Conservation (phyloP, 2,113 vertebrate genomes). For the Grammomys dolichurus region DNA sequence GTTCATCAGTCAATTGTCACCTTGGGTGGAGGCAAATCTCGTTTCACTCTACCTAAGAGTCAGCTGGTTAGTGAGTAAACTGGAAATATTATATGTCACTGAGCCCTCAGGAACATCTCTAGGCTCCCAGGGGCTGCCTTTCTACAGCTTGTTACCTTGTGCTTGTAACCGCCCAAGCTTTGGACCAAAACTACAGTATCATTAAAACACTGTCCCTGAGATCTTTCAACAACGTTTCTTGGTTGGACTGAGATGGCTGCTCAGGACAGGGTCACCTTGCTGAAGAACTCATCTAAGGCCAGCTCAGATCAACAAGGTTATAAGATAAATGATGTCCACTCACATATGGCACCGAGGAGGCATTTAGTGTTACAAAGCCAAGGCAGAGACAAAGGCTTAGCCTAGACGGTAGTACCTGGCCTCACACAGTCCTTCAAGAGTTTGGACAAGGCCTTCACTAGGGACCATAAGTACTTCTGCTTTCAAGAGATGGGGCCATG, state of each 20-base stretch:
- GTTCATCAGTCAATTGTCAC: not conserved
- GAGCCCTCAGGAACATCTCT: not conserved
- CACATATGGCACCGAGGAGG: not conserved
- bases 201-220: not conserved
- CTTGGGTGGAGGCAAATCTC: not conserved
- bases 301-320: not conserved
- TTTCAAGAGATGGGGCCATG: not conserved
- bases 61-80: slow-evolving; percentile 5
- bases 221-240: not conserved
- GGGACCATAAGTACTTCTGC: not conserved
- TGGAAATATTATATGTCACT: not conserved
- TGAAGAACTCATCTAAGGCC: not conserved
- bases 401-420: not conserved
- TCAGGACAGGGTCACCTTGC: not conserved
- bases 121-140: not conserved
- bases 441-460: not conserved
- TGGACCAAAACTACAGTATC: not conserved
- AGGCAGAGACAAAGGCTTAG: not conserved
- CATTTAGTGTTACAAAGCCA: not conserved
- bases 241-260: not conserved
- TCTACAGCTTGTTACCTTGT: slow-evolving; percentile 7
- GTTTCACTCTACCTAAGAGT: not conserved
- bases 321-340: not conserved
- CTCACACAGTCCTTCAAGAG: not conserved
- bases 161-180: not conserved